Base-by-base conservation (phyloP, 2,888 invertebrate genomes). In the Micoletzkya japonica region DNA sequence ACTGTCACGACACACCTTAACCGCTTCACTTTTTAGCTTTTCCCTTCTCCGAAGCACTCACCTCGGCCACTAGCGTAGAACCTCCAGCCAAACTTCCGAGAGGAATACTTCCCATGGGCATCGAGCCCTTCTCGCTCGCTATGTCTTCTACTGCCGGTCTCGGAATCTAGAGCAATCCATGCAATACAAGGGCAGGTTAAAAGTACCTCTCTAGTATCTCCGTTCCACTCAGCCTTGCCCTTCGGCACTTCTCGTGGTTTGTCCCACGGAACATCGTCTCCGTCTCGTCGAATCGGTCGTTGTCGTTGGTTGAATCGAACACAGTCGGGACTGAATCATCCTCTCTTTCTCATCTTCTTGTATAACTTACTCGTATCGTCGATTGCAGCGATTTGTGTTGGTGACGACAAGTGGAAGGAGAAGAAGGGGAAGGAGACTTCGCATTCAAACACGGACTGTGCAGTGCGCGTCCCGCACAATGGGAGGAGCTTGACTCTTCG, bases 1-100 rank as follows among this genome's bases (percentile, higher is more conserved):
- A 44, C 74, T 75, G n/a, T 73, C 70, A 1, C 70, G 68, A 49
- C 81, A 82, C 36, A 61, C 49, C 44, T 77, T 74, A 10, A 77
- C 77, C 0, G 72, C 0, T n/a, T 7, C 6, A 63, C 17, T 6
- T 57, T 2, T 63, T 32, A 49, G 26, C n/a, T 34, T 2, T 10
- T 4, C 4, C 4, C 26, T 20, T 37, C 3, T 2, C 26, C 6
- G 30, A 1, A 1, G 28, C 4, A 14, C 7, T 34, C n/a, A 61
- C 61, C 49, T 61, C 61, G 28, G 44, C 61, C 4, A 61, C 61
- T 1, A 61, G 54, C 20, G 64, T 50, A 2, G 64, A 64, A 34
- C 50, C 64, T 39, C 54, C 36, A 28, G 52, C 3, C 24, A 64
- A 26, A 0, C 26, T 49, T 2, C 64, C 34, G 36, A 64, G 34